Evolutionary conservation across 2,113 vertebrate species (phyloP), one percentile per base, ranked within the genome.

Genomic region (Chaetodon trifascialis): DNA sequence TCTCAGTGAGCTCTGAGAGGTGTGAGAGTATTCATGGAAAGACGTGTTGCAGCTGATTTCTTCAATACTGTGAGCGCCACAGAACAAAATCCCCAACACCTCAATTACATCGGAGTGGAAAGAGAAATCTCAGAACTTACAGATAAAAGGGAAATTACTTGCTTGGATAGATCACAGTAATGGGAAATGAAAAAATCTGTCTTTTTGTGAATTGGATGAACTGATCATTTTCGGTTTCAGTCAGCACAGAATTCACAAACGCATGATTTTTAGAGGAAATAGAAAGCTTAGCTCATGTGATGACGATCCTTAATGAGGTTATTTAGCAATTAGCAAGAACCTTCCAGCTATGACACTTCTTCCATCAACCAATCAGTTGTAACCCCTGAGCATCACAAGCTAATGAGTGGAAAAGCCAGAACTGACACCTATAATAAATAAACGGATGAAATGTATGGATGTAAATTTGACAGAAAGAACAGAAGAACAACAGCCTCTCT

Each of bases 1-100:
- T 62, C 60, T 47, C 58, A 7, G 44, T n/a, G 51, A 75, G 34
- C 44, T 73, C 17, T 73, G 65, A 60, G 40, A 65, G 38, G 60
- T 76, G 51, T 51, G 49, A 0, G 25, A 52, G n/a, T 54, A 25
- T 62, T 70, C 66, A 70, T 55, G 25, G 56, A 84, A 56, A 67
- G 17, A 64, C 11, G 38, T 11, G 36, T 55, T 16, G 19, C 36
- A 23, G 56, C 59, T 46, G 34, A 70, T n/a, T n/a, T n/a, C 40
- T 80, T 69, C 23, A 52, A 36, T 5, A 10, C 70, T 77, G 19
- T 55, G 15, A 67, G 52, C 15, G 4, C 9, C 36, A n/a, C 16
- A 64, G 75, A 74, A 5, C 49, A 40, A 60, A 74, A 71, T 56
- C 36, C 55, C 42, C 23, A 4, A 2, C 49, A 25, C n/a, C 30